These are phyloP conservation scores for Coturnix japonica DNA, from an alignment of 2,113 vertebrate species.

Conservation along the genomic window DNA sequence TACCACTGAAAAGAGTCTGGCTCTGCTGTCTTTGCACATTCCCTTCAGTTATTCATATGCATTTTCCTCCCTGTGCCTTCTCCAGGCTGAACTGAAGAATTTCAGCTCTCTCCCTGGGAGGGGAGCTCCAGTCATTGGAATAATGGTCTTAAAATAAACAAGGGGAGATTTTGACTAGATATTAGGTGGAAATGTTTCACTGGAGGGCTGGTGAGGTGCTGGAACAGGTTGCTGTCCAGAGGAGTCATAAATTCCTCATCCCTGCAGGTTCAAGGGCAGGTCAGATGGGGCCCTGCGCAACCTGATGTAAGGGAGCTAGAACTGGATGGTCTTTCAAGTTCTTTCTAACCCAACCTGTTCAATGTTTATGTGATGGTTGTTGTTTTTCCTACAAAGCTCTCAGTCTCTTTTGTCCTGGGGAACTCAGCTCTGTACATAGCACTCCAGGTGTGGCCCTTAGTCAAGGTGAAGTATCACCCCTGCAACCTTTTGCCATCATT, in stretches of 20 bases:
- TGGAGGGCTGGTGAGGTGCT: too few species aligned
- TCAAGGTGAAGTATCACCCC: background rate
- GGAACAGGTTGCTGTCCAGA: too few species aligned
- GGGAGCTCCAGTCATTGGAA: background rate
- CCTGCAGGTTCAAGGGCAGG: too few species aligned
- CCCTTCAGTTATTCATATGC: background rate
- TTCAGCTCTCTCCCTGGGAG: background rate
- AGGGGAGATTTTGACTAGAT: too few species aligned
- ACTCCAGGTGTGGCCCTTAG: background rate
- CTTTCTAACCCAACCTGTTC: background rate
- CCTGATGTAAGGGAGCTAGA: background rate
- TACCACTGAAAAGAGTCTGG: background rate
- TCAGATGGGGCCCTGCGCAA: too few species aligned
- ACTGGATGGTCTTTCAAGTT: background rate
- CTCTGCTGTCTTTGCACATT: background rate
- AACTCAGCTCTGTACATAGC: background rate
- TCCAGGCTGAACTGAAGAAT: background rate
- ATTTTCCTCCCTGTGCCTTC: background rate
- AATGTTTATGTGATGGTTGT: background rate
- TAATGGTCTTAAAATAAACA: too few species aligned
- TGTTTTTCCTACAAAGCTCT: background rate
- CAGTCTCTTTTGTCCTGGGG: background rate
- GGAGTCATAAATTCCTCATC: too few species aligned
- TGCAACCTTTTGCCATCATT: fast-evolving
- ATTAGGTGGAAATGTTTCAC: too few species aligned